Evolutionary conservation across 1,140 invertebrate genomes (phyloP).

Genomic region (Drosophila repletoides): DNA sequence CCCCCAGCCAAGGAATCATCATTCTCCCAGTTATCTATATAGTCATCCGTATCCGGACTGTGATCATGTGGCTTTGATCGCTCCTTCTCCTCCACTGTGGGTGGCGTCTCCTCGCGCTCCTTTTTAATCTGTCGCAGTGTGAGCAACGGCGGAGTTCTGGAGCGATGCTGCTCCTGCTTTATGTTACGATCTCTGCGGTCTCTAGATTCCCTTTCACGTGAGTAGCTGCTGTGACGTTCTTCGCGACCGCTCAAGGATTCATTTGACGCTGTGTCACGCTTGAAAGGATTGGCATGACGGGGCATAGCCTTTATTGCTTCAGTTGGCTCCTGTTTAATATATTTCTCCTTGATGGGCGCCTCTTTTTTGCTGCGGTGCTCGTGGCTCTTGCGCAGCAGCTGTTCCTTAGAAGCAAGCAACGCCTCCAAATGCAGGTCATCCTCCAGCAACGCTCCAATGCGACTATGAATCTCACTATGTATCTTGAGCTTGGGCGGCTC

Average conservation of each 20-base stretch:
- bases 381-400: conserved; percentile 51
- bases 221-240: conserved; percentile 2
- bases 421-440: conserved; percentile 62
- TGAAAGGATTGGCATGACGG: conserved; percentile 47
- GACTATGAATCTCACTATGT: conserved; percentile 68
- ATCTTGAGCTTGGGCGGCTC: conserved; percentile 27
- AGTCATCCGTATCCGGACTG: conserved; percentile 79
- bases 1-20: conserved; percentile 56
- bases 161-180: conserved; percentile 50
- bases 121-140: conserved; percentile 36
- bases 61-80: conserved; percentile 25
- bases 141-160: conserved; percentile 39
- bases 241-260: conserved; percentile 7
- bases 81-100: not conserved
- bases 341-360: conserved; percentile 19
- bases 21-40: conserved; percentile 81
- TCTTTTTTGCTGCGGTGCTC: conserved; percentile 50
- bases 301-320: not conserved
- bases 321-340: not conserved
- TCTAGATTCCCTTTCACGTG: conserved; percentile 1
- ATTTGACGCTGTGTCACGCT: conserved; percentile 63
- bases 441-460: conserved; percentile 69
- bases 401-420: conserved; percentile 50
- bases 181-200: conserved; percentile 27
- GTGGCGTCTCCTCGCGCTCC: conserved; percentile 50